These are phyloP conservation scores for Rhinolophus sinicus DNA, from an alignment of 2,113 vertebrate species.

Conservation along the genomic window DNA sequence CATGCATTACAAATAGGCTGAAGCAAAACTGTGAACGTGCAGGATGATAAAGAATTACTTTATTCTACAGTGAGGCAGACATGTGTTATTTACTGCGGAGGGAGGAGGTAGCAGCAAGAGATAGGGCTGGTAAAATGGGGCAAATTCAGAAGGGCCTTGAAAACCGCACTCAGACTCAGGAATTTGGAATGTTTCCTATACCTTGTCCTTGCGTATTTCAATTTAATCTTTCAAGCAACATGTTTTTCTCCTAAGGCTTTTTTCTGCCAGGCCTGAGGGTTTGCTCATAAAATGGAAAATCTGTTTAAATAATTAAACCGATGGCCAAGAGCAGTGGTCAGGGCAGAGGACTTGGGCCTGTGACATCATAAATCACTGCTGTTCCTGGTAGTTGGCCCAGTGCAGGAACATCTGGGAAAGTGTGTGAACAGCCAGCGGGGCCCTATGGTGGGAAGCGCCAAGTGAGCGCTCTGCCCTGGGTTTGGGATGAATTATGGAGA, in stretches of 20 bases:
- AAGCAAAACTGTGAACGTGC: neutral
- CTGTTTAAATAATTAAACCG: slow-evolving; percentile 75
- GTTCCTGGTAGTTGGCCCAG: neutral
- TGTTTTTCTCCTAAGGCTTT: slow-evolving; percentile 19
- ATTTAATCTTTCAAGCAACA: slow-evolving; percentile 56
- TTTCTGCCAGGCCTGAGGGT: slow-evolving; percentile 57
- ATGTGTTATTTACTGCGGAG: neutral
- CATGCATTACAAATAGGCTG: neutral
- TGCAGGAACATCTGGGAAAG: neutral
- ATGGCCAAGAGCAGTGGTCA: slow-evolving; percentile 67
- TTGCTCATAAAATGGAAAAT: slow-evolving; percentile 71
- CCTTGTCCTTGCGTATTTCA: slow-evolving; percentile 48
- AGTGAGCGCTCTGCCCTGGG: neutral
- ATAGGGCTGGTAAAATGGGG: neutral
- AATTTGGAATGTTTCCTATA: neutral
- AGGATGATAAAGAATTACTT: neutral
- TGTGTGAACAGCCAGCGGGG: rapidly evolving
- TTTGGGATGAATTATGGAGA: slow-evolving; percentile 31
- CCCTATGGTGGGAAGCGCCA: rapidly evolving
- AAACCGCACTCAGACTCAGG: neutral
- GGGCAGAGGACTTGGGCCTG: slow-evolving; percentile 34
- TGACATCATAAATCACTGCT: slow-evolving; percentile 66
- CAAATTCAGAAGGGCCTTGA: neutral
- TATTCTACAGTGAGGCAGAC: neutral
- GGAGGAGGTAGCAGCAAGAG: neutral